These are phyloP conservation scores for Minunthozetes semirufus DNA, from an alignment of 2,888 invertebrate genomes.

Conservation along the genomic window DNA sequence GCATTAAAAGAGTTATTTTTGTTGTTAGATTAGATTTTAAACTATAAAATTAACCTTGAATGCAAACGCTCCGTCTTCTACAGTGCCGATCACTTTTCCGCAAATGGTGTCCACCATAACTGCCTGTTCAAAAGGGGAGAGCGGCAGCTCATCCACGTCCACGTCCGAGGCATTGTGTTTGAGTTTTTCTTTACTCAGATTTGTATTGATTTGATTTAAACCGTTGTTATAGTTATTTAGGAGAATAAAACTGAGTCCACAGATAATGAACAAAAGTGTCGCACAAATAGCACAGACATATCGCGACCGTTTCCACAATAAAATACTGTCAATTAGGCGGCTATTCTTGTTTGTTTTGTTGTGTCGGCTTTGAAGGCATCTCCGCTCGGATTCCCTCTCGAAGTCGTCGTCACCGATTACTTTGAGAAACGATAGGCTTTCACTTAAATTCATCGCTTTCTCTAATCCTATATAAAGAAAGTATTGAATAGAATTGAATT, in stretches of 20 bases:
- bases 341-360: not conserved
- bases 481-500: not conserved
- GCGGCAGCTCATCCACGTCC: not conserved
- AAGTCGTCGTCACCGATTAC: slow-evolving; percentile 1
- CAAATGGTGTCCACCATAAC: slow-evolving; percentile 40
- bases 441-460: not conserved
- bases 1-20: too few species aligned
- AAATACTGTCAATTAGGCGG: not conserved
- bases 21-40: not conserved
- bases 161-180: not conserved
- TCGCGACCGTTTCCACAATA: not conserved
- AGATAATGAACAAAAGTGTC: not conserved
- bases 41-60: slow-evolving; percentile 38
- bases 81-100: slow-evolving; percentile 39
- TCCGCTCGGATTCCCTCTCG: not conserved
- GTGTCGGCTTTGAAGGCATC: not conserved
- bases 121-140: slow-evolving; percentile 38
- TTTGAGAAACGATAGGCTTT: slow-evolving; percentile 1
- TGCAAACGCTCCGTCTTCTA: slow-evolving; percentile 41
- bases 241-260: not conserved
- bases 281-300: not conserved
- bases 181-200: not conserved
- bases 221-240: not conserved
- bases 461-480: too few species aligned
- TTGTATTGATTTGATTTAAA: not conserved